phyloP scores from a whole-genome alignment of 2,888 invertebrate genomes.

The Adelognathus sp. region DNA sequence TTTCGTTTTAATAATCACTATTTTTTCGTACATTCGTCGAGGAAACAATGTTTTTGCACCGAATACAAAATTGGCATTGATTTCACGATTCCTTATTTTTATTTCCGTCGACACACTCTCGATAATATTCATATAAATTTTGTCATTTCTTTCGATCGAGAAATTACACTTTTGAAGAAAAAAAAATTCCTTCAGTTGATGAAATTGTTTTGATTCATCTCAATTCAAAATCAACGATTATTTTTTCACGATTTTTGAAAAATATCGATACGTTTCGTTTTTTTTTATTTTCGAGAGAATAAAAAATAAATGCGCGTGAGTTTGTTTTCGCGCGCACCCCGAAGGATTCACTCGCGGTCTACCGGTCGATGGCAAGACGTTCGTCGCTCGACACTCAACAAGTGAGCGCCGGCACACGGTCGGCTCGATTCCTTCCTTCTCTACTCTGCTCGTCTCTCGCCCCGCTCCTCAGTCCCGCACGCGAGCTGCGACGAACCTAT shows the following conservation, averaged over 20 bases:
- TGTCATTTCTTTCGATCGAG: no score
- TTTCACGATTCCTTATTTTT: background rate
- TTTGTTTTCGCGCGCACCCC: constrained; percentile 10
- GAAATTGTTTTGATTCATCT: no score
- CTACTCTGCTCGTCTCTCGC: constrained; percentile 45
- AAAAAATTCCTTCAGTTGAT: no score
- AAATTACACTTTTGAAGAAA: no score
- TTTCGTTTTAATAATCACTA: no score
- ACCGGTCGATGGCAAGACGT: constrained; percentile 68
- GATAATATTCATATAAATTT: no score
- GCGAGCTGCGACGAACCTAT: constrained; percentile 17
- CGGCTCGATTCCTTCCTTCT: constrained; percentile 66
- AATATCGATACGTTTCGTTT: no score
- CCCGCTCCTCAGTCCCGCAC: constrained; percentile 21
- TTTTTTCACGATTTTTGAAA: no score
- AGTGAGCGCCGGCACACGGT: constrained; percentile 76
- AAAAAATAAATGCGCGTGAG: background rate
- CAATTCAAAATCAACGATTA: no score
- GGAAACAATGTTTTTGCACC: no score
- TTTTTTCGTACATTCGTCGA: no score
- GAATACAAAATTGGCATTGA: no score
- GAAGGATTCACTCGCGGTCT: constrained; percentile 49
- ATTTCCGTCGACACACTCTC: constrained; percentile 1
- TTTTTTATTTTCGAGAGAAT: background rate
- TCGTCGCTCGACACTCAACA: constrained; percentile 78